A percentile compares a stretch with the other conserved stretches of the same genome.
Conservation (phyloP, 2,888 invertebrate genomes). For the Amblyjoppa proteus region DNA sequence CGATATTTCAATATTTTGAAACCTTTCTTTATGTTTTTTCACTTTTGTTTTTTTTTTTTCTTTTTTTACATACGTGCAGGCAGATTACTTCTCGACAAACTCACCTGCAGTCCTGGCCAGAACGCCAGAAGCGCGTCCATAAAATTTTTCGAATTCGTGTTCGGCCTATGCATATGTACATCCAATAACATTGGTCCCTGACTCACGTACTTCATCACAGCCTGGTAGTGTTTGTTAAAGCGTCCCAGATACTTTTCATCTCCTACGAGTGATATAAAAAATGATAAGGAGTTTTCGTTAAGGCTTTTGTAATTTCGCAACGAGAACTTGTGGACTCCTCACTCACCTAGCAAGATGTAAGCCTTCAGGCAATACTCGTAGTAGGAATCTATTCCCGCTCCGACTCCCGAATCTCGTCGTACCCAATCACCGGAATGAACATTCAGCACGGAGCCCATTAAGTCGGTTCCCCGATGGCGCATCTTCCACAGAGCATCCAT, state of each 20-base stretch:
- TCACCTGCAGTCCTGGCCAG: constrained; percentile 98
- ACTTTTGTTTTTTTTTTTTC: not conserved
- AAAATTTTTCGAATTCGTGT: constrained; percentile 96
- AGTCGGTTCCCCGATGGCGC: constrained; percentile 94
- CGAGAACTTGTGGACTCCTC: not conserved
- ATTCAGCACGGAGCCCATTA: constrained; percentile 99
- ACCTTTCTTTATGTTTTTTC: constrained; percentile 7
- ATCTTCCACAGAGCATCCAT: constrained; percentile 99
- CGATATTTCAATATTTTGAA: not conserved
- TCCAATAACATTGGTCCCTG: constrained; percentile 98
- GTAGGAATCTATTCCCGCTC: constrained; percentile 99
- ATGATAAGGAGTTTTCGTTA: not conserved
- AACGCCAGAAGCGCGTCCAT: constrained; percentile 99
- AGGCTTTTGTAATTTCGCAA: not conserved
- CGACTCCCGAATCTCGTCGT: constrained; percentile 97
- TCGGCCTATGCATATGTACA: constrained; percentile 98
- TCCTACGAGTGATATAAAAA: constrained; percentile 80
- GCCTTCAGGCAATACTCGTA: constrained; percentile 99
- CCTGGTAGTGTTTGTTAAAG: constrained; percentile 97
- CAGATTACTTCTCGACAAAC: constrained; percentile 72
- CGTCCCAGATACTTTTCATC: constrained; percentile 97
- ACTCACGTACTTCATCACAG: constrained; percentile 98
- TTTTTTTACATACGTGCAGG: not conserved
- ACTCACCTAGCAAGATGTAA: constrained; percentile 93
- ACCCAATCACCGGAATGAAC: constrained; percentile 99